phyloP scores from a whole-genome alignment of 2,113 vertebrate species.

The Grallaria varia region DNA sequence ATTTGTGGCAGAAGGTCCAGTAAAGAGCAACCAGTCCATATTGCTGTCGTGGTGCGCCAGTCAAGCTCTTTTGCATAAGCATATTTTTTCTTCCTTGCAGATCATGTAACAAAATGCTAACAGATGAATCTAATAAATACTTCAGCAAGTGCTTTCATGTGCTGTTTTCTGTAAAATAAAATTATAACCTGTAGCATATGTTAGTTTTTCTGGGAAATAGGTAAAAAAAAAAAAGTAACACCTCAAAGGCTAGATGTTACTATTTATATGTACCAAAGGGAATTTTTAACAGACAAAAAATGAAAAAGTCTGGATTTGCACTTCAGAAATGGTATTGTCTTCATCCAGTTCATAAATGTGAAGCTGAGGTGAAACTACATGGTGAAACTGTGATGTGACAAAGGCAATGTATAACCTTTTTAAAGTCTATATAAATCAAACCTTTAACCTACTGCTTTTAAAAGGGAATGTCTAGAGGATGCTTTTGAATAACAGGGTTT shows the following conservation, averaged over 20 bases:
- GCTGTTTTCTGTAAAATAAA: slow-evolving; percentile 24
- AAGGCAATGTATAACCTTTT: slow-evolving; percentile 39
- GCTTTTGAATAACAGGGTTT: slow-evolving; percentile 49
- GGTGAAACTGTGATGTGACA: slow-evolving; percentile 30
- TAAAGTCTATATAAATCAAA: slow-evolving; percentile 59
- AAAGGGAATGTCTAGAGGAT: slow-evolving; percentile 34
- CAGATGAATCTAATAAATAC: slow-evolving; percentile 18
- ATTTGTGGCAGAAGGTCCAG: neutral
- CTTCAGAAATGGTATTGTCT: slow-evolving; percentile 19
- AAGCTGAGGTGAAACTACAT: slow-evolving; percentile 40
- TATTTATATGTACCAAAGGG: neutral
- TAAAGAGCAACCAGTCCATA: neutral
- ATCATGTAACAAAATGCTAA: neutral
- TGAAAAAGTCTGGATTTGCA: neutral
- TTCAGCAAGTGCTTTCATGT: neutral
- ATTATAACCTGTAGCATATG: neutral
- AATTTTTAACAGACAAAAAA: neutral
- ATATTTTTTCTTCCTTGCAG: neutral
- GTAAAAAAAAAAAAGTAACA: neutral
- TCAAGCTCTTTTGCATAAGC: neutral
- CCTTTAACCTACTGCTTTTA: slow-evolving; percentile 47
- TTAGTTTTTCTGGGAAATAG: neutral
- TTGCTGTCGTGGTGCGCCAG: neutral
- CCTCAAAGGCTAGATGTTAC: neutral
- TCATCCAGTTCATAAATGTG: slow-evolving; percentile 10